Percentiles rank a stretch among this genome's conserved stretches.
These are phyloP conservation scores for Tamandua tetradactyla DNA, from an alignment of 2,797 vertebrate genomes.

Conservation along the genomic window DNA sequence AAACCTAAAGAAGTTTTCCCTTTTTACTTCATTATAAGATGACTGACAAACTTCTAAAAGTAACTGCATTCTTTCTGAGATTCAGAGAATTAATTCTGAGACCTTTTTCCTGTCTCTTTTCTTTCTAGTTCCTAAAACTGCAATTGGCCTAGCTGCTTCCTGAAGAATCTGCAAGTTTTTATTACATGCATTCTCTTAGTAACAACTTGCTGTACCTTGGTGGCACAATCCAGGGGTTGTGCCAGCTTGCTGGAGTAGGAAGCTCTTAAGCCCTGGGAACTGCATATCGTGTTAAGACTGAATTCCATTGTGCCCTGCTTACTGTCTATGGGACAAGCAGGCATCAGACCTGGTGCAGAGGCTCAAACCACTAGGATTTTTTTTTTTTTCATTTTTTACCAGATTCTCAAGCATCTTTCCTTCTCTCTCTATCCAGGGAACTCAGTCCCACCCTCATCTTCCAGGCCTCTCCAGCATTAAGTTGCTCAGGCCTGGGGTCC, in stretches of 20 bases:
- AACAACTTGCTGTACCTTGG: background rate
- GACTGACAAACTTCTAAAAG: background rate
- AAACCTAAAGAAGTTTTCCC: background rate
- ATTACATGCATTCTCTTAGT: too few relatives aligned
- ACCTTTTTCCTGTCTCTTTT: background rate
- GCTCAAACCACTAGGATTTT: background rate
- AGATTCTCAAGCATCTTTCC: background rate
- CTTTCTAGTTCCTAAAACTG: background rate
- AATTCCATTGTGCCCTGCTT: background rate
- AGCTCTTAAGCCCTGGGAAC: background rate
- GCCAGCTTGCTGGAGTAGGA: background rate
- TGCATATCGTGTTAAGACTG: background rate
- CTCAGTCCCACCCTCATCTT: background rate
- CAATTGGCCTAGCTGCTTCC: background rate
- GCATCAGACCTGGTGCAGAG: background rate
- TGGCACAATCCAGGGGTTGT: background rate
- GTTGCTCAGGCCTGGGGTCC: background rate
- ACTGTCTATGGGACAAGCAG: background rate
- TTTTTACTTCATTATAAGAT: background rate
- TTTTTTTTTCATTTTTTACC: background rate
- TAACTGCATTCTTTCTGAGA: background rate
- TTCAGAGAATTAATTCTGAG: background rate
- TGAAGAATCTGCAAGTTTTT: background rate
- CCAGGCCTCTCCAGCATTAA: background rate
- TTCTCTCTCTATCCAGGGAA: background rate